Base-by-base conservation (phyloP, 1,140 invertebrate species). In the Zaprionus kolodkinae region DNA sequence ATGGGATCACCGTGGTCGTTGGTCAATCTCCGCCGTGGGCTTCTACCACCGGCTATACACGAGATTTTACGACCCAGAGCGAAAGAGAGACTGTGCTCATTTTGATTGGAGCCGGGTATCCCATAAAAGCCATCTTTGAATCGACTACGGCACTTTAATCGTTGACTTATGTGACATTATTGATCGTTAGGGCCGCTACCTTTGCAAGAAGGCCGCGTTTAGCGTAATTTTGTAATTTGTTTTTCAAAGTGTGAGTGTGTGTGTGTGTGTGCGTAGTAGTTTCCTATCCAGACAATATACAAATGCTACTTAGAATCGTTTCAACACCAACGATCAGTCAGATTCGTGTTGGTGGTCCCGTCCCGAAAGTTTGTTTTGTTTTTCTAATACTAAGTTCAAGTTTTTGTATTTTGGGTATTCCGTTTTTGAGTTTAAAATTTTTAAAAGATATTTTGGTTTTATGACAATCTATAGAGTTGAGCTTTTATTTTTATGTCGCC, bases 111-210 rank as follows among this genome's bases (percentile, higher is more conserved):
- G 33, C 56, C 56, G 21, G 15, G 48, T 62, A 12, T 55, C 43
- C 68, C 67, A 70, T 79, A 80, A 78, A 84, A 85, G 13, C 57
- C 63, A 84, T 73, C 61, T 72, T 74, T 79, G 74, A 64, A 69
- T 56, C 67, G 66, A 52, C 70, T 59, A 56, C 62, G 63, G 69
- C 75, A 71, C 78, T 79, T 82, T 86, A 86, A 86, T 86, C 82
- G 71, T 30, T 89, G 78, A 88, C 75, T 88, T 88, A 88, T 88
- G 85, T 88, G 85, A 88, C 85, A 88, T 88, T 89, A 89, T 89
- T 85, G 86, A 67, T 84, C 81, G 80, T 89, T 80, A 85, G 62
- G 56, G 72, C 77, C 67, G 73, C 81, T 80, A 71, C 74, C 55
- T 72, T 76, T 62, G 68, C 52, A 72, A 76, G 63, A 68, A 84